phyloP scores from a whole-genome alignment of 1,140 invertebrate genomes.

The Eriosoma lanigerum region DNA sequence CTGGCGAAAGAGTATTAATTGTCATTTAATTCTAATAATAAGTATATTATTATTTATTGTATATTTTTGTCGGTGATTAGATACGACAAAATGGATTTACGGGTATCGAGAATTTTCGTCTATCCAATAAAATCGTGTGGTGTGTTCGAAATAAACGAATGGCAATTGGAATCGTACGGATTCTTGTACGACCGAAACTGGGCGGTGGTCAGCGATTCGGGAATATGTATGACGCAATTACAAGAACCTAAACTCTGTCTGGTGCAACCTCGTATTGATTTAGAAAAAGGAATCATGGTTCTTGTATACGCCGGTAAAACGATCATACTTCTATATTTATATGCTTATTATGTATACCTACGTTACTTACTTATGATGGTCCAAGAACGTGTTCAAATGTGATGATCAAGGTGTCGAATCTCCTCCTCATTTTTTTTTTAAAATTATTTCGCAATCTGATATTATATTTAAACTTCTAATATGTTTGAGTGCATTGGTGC shows the following conservation, averaged over 20 bases:
- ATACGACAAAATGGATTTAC: slow-evolving; percentile 3
- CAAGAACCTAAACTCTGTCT: slow-evolving; percentile 76
- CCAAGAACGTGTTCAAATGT: neutral
- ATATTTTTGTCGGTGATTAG: neutral
- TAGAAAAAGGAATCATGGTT: slow-evolving; percentile 64
- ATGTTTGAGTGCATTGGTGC: too few species aligned
- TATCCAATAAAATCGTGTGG: slow-evolving; percentile 95
- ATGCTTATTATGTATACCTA: neutral
- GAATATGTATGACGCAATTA: slow-evolving; percentile 86
- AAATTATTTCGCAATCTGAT: too few species aligned
- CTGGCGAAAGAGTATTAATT: too few species aligned
- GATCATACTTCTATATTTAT: neutral
- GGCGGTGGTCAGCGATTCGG: slow-evolving; percentile 82
- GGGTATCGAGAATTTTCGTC: slow-evolving; percentile 70
- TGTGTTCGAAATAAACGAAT: slow-evolving; percentile 66
- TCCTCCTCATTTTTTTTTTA: too few species aligned
- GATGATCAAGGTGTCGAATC: too few species aligned
- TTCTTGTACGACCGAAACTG: slow-evolving; percentile 87
- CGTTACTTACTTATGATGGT: too few species aligned
- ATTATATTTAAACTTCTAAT: too few species aligned
- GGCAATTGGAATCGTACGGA: slow-evolving; percentile 63
- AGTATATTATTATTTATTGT: too few species aligned
- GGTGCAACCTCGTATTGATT: slow-evolving; percentile 74
- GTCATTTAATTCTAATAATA: too few species aligned
- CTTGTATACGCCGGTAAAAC: slow-evolving; percentile 70